Evolutionary conservation across 2,113 vertebrate species (phyloP).

Genomic region (Nerophis lumbriciformis): DNA sequence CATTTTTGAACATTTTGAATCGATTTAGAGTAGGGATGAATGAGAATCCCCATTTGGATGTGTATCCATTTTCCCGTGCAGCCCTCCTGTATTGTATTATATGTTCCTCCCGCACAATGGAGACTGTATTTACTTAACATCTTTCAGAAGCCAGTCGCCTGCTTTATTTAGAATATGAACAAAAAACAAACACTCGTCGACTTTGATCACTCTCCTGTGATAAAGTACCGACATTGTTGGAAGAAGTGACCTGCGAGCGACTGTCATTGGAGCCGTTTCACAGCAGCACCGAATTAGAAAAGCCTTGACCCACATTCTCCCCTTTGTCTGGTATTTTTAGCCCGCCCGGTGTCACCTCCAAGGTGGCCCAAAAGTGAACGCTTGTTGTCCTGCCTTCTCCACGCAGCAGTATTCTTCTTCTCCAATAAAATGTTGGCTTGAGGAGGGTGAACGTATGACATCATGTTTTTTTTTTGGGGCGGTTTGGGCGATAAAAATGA

Average conservation of each 20-base stretch:
- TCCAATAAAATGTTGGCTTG: not conserved
- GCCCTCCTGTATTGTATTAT: too few species aligned
- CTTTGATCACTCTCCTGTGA: too few species aligned
- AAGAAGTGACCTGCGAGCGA: not conserved
- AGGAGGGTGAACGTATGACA: not conserved
- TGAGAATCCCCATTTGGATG: too few species aligned
- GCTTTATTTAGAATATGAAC: not conserved
- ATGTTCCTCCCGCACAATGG: too few species aligned
- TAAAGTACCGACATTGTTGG: not conserved
- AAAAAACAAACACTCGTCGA: too few species aligned
- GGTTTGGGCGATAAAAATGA: slow-evolving; percentile 29
- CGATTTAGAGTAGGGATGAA: too few species aligned
- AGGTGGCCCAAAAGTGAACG: not conserved
- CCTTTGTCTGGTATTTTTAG: slow-evolving; percentile 12
- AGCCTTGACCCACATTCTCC: slow-evolving; percentile 6
- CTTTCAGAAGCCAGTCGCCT: too few species aligned
- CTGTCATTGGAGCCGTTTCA: not conserved
- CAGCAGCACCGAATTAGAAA: not conserved
- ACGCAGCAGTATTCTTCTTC: not conserved
- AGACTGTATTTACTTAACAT: too few species aligned
- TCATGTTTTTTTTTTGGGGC: not conserved
- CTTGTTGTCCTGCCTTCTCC: not conserved
- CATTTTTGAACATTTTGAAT: too few species aligned
- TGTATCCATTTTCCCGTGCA: too few species aligned
- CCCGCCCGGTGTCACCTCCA: not conserved